Conservation (phyloP, 1,140 invertebrate species). For the Saccostrea glomerata region DNA sequence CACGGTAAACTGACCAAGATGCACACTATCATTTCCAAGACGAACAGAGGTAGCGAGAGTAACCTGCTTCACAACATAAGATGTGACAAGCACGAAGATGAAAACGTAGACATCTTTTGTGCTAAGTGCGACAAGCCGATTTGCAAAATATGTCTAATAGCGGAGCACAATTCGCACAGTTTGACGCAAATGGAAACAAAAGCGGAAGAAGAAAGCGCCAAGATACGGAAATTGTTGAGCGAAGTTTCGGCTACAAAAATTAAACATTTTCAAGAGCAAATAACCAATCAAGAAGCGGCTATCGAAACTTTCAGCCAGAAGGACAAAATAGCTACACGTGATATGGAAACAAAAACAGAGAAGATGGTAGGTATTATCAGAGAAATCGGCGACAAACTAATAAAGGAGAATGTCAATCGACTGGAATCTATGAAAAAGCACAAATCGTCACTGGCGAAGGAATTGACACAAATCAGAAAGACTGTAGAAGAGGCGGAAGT, state of each 20-base stretch:
- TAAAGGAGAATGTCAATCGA: background rate
- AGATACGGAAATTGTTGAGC: background rate
- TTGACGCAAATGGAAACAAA: background rate
- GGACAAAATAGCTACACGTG: background rate
- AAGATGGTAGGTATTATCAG: background rate
- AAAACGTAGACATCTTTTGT: conserved; percentile 6
- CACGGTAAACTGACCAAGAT: conserved; percentile 5
- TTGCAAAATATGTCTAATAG: background rate
- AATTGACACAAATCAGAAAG: background rate
- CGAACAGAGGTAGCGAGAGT: background rate
- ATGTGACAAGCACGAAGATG: background rate
- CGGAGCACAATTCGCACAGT: background rate
- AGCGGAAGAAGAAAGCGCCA: conserved; percentile 12
- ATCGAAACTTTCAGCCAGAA: background rate
- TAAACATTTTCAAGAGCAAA: conserved; percentile 2
- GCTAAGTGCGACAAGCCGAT: conserved; percentile 3
- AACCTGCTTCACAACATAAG: background rate
- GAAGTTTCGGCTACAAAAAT: background rate
- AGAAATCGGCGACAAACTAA: background rate
- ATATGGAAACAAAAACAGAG: background rate
- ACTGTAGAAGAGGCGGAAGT: background rate
- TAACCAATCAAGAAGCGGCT: background rate
- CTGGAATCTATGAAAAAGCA: conserved; percentile 11
- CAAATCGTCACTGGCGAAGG: background rate
- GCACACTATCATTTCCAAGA: background rate